Base-by-base conservation (phyloP, 2,797 vertebrate species). In the Sebastes minor region DNA sequence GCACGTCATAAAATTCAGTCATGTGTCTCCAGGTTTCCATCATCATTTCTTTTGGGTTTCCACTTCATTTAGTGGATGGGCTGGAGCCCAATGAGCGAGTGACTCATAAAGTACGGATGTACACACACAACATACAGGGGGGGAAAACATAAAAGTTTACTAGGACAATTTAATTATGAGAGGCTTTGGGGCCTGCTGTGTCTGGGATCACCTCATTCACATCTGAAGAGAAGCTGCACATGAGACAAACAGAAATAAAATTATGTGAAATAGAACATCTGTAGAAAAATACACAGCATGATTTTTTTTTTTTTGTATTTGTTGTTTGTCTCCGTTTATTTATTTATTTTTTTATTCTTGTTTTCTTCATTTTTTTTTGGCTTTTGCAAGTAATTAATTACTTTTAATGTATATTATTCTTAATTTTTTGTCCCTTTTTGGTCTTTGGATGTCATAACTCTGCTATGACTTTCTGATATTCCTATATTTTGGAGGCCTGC, bases 1-100 rank as follows among this genome's bases (percentile, higher is more conserved):
- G 83, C 70, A 4, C 27, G 30, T 89, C 91, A 91, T 95, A 94
- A 95, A 95, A 88, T 84, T 78, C 85, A 78, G 79, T 72, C 83
- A 88, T 81, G 88, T 89, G 82, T 89, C 88, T 88, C 88, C 65
- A 80, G 80, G 76, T 86, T 92, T 93, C 83, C 76, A 89, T 90
- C 89, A 88, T 85, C 74, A 85, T 92, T 92, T 91, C 83, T 91
- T 91, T 91, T 88, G 76, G 88, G 86, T 84, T 94, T 93, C 88
- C 82, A 90, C 91, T 92, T 95, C 91, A 95, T 95, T 95, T 93
- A 93, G 84, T 81, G 89, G 89, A 95, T 95, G 94, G 90, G 84
- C 52, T 67, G 63, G 62, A 85, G 81, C 74, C 85, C 89, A 87
- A 74, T 35, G 88, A 91, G 82, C 69, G 74, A 86, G 90, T 90